Evolutionary conservation across 2,113 vertebrate genomes (phyloP), one percentile per base, ranked within the genome.

Genomic region (Odontesthes bonariensis): DNA sequence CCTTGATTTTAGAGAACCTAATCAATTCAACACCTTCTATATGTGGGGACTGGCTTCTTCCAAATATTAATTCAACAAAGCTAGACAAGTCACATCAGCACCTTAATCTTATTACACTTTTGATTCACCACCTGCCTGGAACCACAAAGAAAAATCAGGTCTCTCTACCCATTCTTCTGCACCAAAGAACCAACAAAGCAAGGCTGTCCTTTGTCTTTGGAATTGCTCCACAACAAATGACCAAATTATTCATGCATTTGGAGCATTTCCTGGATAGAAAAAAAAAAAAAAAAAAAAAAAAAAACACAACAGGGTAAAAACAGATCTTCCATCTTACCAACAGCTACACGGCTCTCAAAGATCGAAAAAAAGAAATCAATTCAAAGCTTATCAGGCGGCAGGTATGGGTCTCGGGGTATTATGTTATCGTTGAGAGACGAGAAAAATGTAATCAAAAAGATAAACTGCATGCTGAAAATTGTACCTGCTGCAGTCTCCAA

Each of bases 31-130:
- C 35, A 10, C 19, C 40, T 46, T 1, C 63, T n/a, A 20, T 6
- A 56, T 51, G 56, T 6, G 6, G 35, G 35, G 35, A 38, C 35
- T 38, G 35, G 35, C 35, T 38, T 38, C 35, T 10, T 38, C 35
- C 6, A 42, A 67, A 69, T 22, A 54, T 73, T 0, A 60, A 40
- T 61, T 75, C 20, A 33, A 49, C 35, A 38, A 6, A 38, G 35
- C 10, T 38, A 6, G 35, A 38, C 35, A 10, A 38, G 35, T 38
- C 35, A 2, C 35, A 38, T 38, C 10, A 38, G 6, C 35, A 38
- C 4, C 7, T 49, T n/a, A 19, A n/a, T 6, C 19, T 19, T n/a
- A 49, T 49, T 49, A 14, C 42, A 44, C 12, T 14, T 14, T 14
- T 44, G 12, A 44, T 49, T 49, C 7, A 49, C 17, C 17, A 49